phyloP scores from a whole-genome alignment of 1,140 invertebrate species.

The Vanessa atalanta region DNA sequence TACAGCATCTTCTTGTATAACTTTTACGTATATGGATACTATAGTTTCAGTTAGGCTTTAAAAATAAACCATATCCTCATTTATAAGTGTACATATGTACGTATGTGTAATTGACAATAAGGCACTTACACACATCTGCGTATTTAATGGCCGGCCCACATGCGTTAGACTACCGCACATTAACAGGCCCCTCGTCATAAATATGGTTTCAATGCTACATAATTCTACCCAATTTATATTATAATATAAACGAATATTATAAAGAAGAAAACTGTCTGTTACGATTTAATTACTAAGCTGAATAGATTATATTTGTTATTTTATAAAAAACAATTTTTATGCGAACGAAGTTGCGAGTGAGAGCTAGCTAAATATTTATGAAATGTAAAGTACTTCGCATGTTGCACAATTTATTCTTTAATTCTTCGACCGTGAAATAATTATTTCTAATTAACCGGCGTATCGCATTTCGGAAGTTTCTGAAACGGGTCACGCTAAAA shows the following conservation, averaged over 20 bases:
- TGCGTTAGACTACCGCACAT: not conserved
- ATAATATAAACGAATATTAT: too few relatives aligned
- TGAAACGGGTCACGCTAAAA: conserved; percentile 23
- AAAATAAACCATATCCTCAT: not conserved
- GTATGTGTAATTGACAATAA: not conserved
- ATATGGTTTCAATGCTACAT: not conserved
- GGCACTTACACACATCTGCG: not conserved
- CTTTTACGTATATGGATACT: too few relatives aligned
- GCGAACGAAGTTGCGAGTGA: too few relatives aligned
- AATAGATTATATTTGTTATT: too few relatives aligned
- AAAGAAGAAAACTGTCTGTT: too few relatives aligned
- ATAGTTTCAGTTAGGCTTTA: not conserved
- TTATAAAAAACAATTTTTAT: too few relatives aligned
- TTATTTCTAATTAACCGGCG: conserved; percentile 9
- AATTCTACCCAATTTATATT: not conserved
- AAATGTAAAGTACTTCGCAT: too few relatives aligned
- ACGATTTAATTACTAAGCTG: too few relatives aligned
- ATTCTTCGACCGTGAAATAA: conserved; percentile 21
- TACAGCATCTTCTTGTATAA: too few relatives aligned
- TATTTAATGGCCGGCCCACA: conserved; percentile 11
- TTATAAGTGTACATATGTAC: not conserved
- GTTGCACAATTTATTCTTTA: not conserved
- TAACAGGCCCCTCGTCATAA: not conserved
- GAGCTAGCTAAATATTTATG: too few relatives aligned
- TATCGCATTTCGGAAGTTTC: conserved; percentile 17